Percentiles rank a stretch among this genome's conserved stretches.
Evolutionary conservation across 2,888 invertebrate genomes (phyloP).

Genomic region (Saturnia japonica): DNA sequence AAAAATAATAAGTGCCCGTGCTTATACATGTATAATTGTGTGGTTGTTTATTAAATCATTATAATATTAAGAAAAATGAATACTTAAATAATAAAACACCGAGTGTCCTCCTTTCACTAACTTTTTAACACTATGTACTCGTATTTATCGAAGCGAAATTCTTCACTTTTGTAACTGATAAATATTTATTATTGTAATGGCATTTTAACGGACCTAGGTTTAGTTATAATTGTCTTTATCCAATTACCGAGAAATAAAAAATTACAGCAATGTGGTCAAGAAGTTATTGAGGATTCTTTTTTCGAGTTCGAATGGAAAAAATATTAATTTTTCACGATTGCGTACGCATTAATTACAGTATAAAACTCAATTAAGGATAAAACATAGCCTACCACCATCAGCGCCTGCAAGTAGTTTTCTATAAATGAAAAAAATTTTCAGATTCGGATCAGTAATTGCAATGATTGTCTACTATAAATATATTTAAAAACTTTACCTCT

Average conservation of each 20-base stretch:
- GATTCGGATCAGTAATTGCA: no score
- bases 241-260: conserved; percentile 1
- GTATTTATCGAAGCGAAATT: conserved; percentile 44
- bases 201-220: conserved; percentile 12
- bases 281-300: background rate
- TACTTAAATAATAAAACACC: conserved; percentile 28
- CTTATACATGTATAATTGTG: no score
- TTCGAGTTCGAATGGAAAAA: background rate
- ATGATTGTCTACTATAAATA: no score
- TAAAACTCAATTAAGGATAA: no score
- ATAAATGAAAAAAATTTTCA: no score
- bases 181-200: conserved; percentile 30
- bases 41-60: conserved; percentile 13
- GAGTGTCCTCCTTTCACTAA: conserved; percentile 42
- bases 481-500: no score
- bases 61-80: conserved; percentile 14
- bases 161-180: conserved; percentile 27
- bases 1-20: no score
- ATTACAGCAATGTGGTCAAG: background rate
- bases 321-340: background rate
- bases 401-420: no score
- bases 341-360: background rate
- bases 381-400: no score
- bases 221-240: conserved; percentile 1
- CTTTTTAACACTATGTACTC: conserved; percentile 32